Base-by-base conservation (phyloP, 1,140 invertebrate genomes). In the Adelges cooleyi region DNA sequence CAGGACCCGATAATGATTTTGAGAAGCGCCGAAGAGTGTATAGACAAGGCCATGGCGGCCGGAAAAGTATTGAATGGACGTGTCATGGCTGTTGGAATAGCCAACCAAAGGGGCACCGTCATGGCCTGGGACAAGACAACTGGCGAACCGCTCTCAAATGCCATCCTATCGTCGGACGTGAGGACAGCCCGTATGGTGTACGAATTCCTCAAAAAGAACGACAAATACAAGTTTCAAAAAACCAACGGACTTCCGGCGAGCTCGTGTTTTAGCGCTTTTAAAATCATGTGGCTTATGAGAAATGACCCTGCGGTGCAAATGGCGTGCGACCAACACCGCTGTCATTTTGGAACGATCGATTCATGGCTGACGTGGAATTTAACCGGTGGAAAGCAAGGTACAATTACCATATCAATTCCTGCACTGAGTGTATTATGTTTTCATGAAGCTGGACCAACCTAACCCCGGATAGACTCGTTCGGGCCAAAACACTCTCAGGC, bases 271-370 rank as follows among this genome's bases (percentile, higher is more conserved):
- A 95, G 90, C 75, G 94, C 92, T 5, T 79, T 90, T 0, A 90
- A 90, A 78, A 77, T 99, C 20, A 81, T 85, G 68, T 99, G 96
- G 96, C 77, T 99, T 5, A 81, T 93, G 18, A 89, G 97, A 71
- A 94, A 98, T 77, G 81, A 92, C 33, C 79, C 84, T 10, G 79
- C 79, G 40, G 89, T 98, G 0, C 82, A 82, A 69, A 77, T 84
- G 70, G 89, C 92, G 0, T 82, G 92, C 69, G 79, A 84, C 40
- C 82, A 86, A 52, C 80, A 83, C 3, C 81, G 79, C 29, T 92
- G 91, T 73, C 78, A 86, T 68, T 96, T 98, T 79, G 96, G 96
- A 8, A 99, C 92, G 44, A 85, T 98, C 13, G 96, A 99, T 71
- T 84, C 89, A 0, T 99, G 95, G 95, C 76, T 99, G 1, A 83